These are phyloP conservation scores for Cartodere bifasciata DNA, from an alignment of 2,888 invertebrate species.

Conservation along the genomic window DNA sequence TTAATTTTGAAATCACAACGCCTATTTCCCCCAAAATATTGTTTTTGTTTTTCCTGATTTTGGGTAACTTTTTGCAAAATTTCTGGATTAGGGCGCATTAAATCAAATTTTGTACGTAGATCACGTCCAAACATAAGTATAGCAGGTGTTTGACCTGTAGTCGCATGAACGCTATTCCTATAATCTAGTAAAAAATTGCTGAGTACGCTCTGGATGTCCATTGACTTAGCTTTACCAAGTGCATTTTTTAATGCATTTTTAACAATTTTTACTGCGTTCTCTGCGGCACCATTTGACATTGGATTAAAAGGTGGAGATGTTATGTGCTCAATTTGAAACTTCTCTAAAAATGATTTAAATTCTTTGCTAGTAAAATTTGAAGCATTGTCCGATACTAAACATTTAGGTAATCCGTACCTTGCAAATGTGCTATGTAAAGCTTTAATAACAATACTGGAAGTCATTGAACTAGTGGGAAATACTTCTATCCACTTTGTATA, in stretches of 20 bases:
- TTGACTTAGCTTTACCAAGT: too few relatives aligned
- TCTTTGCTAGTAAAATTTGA: slow-evolving; percentile 11
- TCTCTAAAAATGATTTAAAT: slow-evolving; percentile 13
- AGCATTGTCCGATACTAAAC: slow-evolving; percentile 10
- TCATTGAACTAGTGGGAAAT: slow-evolving; percentile 6
- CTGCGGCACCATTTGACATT: slow-evolving; percentile 17
- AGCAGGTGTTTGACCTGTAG: slow-evolving; percentile 3
- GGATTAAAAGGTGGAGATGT: slow-evolving; percentile 17
- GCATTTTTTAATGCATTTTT: too few relatives aligned
- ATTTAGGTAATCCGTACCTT: slow-evolving; percentile 7
- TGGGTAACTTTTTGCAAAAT: too few relatives aligned
- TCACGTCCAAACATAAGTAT: slow-evolving; percentile 2
- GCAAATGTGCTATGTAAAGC: slow-evolving; percentile 8
- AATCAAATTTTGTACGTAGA: too few relatives aligned
- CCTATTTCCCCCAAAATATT: too few relatives aligned
- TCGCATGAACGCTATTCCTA: slow-evolving; percentile 3
- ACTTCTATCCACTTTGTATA: slow-evolving; percentile 12
- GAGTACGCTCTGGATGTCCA: too few relatives aligned
- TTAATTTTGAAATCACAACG: too few relatives aligned
- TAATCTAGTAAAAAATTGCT: slow-evolving; percentile 6
- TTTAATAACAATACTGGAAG: slow-evolving; percentile 5
- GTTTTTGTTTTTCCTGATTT: too few relatives aligned
- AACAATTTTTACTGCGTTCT: slow-evolving; percentile 7
- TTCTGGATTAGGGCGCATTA: too few relatives aligned
- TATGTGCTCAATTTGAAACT: slow-evolving; percentile 15